Base-by-base conservation (phyloP, 2,797 vertebrate species). In the Pelodytes ibericus region DNA sequence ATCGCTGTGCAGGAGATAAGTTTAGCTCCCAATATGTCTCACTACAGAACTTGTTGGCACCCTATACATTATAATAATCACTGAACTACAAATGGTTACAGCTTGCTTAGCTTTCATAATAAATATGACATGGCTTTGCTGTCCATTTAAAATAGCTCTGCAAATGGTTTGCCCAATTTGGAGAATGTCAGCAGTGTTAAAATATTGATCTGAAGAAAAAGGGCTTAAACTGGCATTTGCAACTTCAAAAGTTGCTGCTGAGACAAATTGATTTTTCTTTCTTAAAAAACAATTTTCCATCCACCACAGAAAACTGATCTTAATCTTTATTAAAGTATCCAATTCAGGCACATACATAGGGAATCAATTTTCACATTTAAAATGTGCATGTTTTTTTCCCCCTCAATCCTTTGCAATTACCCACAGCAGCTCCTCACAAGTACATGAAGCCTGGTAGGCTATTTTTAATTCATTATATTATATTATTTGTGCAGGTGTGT, bases 251-350 rank as follows among this genome's bases (percentile, higher is more conserved):
- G 49, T 53, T 20, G 18, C 3, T 53, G 20, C 20, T 0, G 49
- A 24, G 11, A 53, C 20, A 53, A 4, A 53, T 53, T 53, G 49
- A 53, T 53, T 53, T 24, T 20, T 53, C 22, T 53, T 53, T 20
- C 22, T 53, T 53, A 53, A 53, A 58, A 31, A 60, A 60, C 29
- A 3, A 44, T 31, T 30, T 58, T 60, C 58, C 4, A 31, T 26
- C 27, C 7, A 18, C 3, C 22, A n/a, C 16, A 30, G 27, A 16
- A 60, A n/a, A 26, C 26, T 30, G 58, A 31, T 31, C 4, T 30
- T 60, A 31, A 60, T 31, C 58, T 30, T 25, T 24, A n/a, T 8
- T n/a, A 56, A 26, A 60, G 29, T 60, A 60, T n/a, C 4, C 27
- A 26, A 30, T 31, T 60, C 8, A 11, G 58, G 26, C 58, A 60